phyloP scores from a whole-genome alignment of 2,113 vertebrate genomes.

The Peromyscus californicus region DNA sequence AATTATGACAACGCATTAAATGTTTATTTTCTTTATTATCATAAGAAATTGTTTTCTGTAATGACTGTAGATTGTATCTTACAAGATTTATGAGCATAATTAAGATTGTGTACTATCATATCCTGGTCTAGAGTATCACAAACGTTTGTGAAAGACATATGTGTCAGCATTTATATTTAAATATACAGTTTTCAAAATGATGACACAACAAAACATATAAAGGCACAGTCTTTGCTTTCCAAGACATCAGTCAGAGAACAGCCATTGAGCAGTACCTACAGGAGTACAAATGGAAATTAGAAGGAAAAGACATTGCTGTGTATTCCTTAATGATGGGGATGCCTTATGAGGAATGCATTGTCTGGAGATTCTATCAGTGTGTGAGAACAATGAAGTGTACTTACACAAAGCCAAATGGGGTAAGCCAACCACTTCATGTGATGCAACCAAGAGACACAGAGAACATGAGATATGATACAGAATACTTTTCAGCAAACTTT shows the following conservation, averaged over 20 bases:
- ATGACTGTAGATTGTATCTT: neutral
- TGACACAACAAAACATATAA: neutral
- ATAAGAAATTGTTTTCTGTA: slow-evolving; percentile 36
- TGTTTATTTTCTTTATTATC: slow-evolving; percentile 34
- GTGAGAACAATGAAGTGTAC: too few species aligned
- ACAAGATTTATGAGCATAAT: slow-evolving; percentile 1
- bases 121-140: neutral
- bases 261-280: neutral
- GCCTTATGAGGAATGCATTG: neutral
- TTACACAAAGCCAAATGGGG: neutral
- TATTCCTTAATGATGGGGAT: neutral
- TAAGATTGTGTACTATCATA: neutral
- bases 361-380: neutral
- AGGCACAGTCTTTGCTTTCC: neutral
- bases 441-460: neutral
- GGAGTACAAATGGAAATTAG: neutral
- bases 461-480: too few species aligned
- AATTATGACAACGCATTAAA: neutral
- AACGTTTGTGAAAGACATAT: neutral
- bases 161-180: neutral
- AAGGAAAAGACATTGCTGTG: neutral
- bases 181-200: neutral
- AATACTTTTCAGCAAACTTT: neutral
- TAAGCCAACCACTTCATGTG: neutral
- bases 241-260: neutral